Evolutionary conservation across 2,888 invertebrate genomes (phyloP).

Genomic region (Megastigmus dorsalis): DNA sequence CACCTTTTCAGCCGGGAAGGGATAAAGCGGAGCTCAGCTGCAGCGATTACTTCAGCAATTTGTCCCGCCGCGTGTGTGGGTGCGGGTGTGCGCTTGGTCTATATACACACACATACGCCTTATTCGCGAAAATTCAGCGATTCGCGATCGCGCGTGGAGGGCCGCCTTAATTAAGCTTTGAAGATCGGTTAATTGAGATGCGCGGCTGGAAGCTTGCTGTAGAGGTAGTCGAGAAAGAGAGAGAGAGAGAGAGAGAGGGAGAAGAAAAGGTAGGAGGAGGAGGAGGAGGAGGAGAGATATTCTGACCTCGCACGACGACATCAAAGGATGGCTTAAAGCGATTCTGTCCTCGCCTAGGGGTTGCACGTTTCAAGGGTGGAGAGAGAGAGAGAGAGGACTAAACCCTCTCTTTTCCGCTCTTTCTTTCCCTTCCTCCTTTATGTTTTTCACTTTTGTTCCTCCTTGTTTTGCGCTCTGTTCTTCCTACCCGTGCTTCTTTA

Average conservation of each 20-base stretch:
- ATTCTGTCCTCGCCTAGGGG: slow-evolving; percentile 47
- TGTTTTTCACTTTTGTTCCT: slow-evolving; percentile 26
- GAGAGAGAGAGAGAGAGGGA: slow-evolving; percentile 27
- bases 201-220: slow-evolving; percentile 46
- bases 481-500: slow-evolving; percentile 20
- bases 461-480: not conserved
- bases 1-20: too few relatives aligned
- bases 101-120: too few relatives aligned
- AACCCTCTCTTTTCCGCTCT: not conserved
- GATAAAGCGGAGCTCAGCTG: too few relatives aligned
- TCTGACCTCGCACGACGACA: slow-evolving; percentile 61
- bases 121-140: not conserved
- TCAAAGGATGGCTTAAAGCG: slow-evolving; percentile 64
- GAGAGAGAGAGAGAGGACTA: not conserved
- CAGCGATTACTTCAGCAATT: too few relatives aligned
- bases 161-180: slow-evolving; percentile 48
- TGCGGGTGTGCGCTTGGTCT: too few relatives aligned
- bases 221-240: not conserved
- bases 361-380: slow-evolving; percentile 3
- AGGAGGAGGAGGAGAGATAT: not conserved
- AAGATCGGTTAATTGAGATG: slow-evolving; percentile 54
- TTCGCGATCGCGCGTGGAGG: slow-evolving; percentile 10
- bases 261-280: slow-evolving; percentile 36
- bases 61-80: too few relatives aligned
- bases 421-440: not conserved